These are phyloP conservation scores for Lasioglossum lativentre DNA, from an alignment of 2,888 invertebrate genomes.

Conservation along the genomic window DNA sequence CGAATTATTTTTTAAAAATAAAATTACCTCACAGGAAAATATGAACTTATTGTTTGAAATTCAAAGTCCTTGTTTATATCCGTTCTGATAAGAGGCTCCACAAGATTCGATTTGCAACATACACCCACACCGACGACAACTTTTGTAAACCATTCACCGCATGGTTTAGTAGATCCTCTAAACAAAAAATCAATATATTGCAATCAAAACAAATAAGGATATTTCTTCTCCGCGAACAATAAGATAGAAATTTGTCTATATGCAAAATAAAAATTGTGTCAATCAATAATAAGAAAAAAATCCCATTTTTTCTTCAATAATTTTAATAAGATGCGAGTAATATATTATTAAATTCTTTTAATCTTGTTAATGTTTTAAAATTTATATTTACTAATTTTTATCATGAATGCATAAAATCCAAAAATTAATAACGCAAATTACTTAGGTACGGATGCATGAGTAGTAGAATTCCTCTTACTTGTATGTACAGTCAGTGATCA, in stretches of 20 bases:
- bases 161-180: slow-evolving; percentile 32
- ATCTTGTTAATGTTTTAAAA: not conserved
- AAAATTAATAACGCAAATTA: not conserved
- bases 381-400: not conserved
- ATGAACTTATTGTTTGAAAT: slow-evolving; percentile 30
- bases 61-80: slow-evolving; percentile 47
- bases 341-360: too few relatives aligned
- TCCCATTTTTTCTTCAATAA: too few relatives aligned
- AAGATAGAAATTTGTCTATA: not conserved
- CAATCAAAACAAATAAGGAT: not conserved
- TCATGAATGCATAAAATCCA: not conserved
- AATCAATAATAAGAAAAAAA: not conserved
- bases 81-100: slow-evolving; percentile 12
- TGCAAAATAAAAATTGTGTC: too few relatives aligned
- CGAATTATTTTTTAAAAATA: not conserved
- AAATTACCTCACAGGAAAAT: slow-evolving; percentile 62
- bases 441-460: not conserved
- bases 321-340: too few relatives aligned
- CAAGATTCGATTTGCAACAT: slow-evolving; percentile 61
- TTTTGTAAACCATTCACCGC: slow-evolving; percentile 51
- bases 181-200: not conserved
- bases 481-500: slow-evolving; percentile 58
- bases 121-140: slow-evolving; percentile 52
- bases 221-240: not conserved
- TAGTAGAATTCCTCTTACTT: slow-evolving; percentile 49